Base-by-base conservation (phyloP, 1,140 invertebrate species). In the Pogonomyrmex barbatus region DNA sequence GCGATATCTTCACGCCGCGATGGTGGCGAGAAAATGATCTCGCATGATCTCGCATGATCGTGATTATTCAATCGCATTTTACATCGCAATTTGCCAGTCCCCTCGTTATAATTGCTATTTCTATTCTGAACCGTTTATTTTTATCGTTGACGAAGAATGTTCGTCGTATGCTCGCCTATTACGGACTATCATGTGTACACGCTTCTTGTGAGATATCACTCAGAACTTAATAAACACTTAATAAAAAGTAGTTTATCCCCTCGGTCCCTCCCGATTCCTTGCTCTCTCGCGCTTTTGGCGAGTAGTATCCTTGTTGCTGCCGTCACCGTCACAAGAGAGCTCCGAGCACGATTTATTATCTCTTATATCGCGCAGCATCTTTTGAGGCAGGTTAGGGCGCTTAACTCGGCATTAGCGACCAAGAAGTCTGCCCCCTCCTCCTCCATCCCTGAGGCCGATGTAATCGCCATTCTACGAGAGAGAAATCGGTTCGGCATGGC, bases 351-450 rank as follows among this genome's bases (percentile, higher is more conserved):
- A 90, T 91, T 92, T 93, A 92, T 90, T 89, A 89, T 93, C 89
- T 88, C 84, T 89, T 87, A 88, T 85, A 81, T 79, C 62, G 87
- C 79, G 81, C 65, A 90, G 78, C 70, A 54, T 87, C 85, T 90
- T 91, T 93, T 91, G 90, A 90, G 86, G 87, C 78, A 91, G 91
- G 90, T 92, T 89, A 88, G 87, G 88, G 88, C 50, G 82, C 82
- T 86, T 83, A 91, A 90, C 88, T 86, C 88, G 67, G 79, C 87
- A 92, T 91, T 92, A 91, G 86, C 54, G 65, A 54, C 62, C 52
- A 42, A 77, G 70, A 77, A 67, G 5, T 67, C 30, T 79, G 52
- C 79, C 24, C 52, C 58, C 30, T 10, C 58, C 24, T 50, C 42
- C 86, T 24, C 24, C 24, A 24, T 24, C 65, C 50, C 56, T 54